Evolutionary conservation across 2,113 vertebrate genomes (phyloP), one percentile per base, ranked within the genome.

Genomic region (Scartelaos histophorus): DNA sequence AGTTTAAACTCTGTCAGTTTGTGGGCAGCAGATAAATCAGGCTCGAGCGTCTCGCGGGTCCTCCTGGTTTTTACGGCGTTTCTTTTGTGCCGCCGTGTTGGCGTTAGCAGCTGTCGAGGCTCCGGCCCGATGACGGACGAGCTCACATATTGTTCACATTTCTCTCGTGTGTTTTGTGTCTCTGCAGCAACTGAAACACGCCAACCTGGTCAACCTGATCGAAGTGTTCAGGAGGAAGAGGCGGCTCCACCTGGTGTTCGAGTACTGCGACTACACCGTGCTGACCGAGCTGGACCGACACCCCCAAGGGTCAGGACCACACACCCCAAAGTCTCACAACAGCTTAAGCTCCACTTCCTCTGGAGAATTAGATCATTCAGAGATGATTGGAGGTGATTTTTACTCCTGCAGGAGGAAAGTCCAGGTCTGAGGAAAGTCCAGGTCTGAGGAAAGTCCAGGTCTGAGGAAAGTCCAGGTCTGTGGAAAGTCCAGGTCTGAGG

Each of bases 211-310:
- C 65, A 98, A 93, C 67, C 95, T 99, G 71, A 94, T 98, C 22
- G 97, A 99, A 38, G 97, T 98, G 81, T 99, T 99, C 80, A 88
- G 96, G 21, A 94, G 94, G 57, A 98, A 96, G 73, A 81, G 97
- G 77, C 95, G 93, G 75, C 95, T 99, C 24, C 97, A 99, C 82
- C 90, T 99, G 69, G 97, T 99, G 68, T 96, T 99, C 0, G 97
- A 99, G 66, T 99, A 97, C 90, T 99, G 97, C 0, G 96, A 97
- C 73, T 96, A 95, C 93, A 99, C 97, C 0, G 95, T 98, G 25
- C 96, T 99, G 51, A 95, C 96, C 0, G 95, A 99, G 86, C 90
- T 99, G 89, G 95, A 96, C 89, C 93, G 92, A 74, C 93, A 98
- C 74, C 95, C 95, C 3, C 80, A 79, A 73, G 97, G 97, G 97